A percentile compares a stretch with the other conserved stretches of the same genome.
Evolutionary conservation across 2,797 vertebrate species (phyloP).

Genomic region (Protosalanx chinensis): DNA sequence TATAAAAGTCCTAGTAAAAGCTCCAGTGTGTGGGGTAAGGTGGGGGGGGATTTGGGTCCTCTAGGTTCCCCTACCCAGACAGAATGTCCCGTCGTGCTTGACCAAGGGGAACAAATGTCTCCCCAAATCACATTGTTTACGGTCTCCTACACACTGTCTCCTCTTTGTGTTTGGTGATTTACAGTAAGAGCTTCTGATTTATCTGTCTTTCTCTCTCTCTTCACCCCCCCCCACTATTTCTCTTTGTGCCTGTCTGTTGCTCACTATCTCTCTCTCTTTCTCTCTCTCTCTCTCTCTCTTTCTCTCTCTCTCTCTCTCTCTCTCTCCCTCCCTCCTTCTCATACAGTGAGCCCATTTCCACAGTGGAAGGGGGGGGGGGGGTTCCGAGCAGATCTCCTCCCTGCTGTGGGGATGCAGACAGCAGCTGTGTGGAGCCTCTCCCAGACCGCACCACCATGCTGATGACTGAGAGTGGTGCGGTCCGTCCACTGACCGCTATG

Average conservation of each 20-base stretch:
- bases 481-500: constrained; percentile 24
- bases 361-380: background rate
- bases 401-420: constrained; percentile 10
- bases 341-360: background rate
- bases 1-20: background rate
- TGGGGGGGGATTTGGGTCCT: constrained; percentile 11
- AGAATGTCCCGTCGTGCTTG: constrained; percentile 48
- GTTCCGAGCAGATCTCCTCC: constrained; percentile 12
- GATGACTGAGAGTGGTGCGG: constrained; percentile 18
- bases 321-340: background rate
- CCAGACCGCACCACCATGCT: constrained; percentile 18
- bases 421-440: constrained; percentile 15
- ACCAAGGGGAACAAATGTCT: constrained; percentile 53
- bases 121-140: constrained; percentile 58
- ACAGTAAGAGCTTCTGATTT: constrained; percentile 17
- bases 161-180: constrained; percentile 39
- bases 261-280: background rate
- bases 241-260: background rate
- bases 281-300: background rate
- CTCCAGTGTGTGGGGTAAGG: background rate
- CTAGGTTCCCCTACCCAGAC: constrained; percentile 33
- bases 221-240: background rate
- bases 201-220: constrained; percentile 33
- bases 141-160: constrained; percentile 50
- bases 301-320: background rate